These are phyloP conservation scores for Zaprionus gabonicus DNA, from an alignment of 1,140 invertebrate species.

Conservation along the genomic window DNA sequence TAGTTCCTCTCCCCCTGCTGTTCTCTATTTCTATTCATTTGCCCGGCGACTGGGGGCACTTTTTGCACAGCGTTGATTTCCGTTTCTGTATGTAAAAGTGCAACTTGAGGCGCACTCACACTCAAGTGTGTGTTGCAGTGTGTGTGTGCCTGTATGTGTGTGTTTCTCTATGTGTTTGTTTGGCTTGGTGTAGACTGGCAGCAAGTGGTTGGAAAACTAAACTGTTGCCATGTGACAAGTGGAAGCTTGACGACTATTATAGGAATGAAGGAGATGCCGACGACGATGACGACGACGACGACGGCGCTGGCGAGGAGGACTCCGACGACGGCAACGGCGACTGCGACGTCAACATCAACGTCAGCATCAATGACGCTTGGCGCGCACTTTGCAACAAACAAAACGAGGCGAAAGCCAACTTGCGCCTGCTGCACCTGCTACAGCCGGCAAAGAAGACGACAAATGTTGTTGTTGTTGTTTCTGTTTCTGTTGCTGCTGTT, in stretches of 20 bases:
- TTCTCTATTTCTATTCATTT: constrained; percentile 69
- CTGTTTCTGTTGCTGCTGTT: not conserved
- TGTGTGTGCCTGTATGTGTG: constrained; percentile 51
- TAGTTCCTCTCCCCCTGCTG: not conserved
- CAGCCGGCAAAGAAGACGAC: constrained; percentile 37
- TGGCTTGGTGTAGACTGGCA: constrained; percentile 41
- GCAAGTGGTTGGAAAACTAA: constrained; percentile 76
- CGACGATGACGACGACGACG: constrained; percentile 11
- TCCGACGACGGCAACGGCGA: constrained; percentile 8
- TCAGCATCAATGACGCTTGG: constrained; percentile 77
- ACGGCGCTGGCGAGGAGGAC: not conserved
- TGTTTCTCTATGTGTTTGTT: constrained; percentile 39
- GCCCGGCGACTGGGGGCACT: constrained; percentile 71
- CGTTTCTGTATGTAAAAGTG: constrained; percentile 80
- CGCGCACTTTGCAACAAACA: constrained; percentile 70
- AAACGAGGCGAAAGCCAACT: constrained; percentile 60
- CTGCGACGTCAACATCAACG: constrained; percentile 52
- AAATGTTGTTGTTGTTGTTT: constrained; percentile 15
- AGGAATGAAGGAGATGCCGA: constrained; percentile 49
- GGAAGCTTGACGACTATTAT: constrained; percentile 74
- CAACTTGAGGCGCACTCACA: constrained; percentile 77
- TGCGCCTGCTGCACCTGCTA: constrained; percentile 42
- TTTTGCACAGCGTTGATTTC: constrained; percentile 76
- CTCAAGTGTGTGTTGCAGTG: constrained; percentile 60
- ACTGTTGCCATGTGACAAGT: constrained; percentile 82